phyloP scores from a whole-genome alignment of 1,140 invertebrate species.

The Drosophila kepulauana region DNA sequence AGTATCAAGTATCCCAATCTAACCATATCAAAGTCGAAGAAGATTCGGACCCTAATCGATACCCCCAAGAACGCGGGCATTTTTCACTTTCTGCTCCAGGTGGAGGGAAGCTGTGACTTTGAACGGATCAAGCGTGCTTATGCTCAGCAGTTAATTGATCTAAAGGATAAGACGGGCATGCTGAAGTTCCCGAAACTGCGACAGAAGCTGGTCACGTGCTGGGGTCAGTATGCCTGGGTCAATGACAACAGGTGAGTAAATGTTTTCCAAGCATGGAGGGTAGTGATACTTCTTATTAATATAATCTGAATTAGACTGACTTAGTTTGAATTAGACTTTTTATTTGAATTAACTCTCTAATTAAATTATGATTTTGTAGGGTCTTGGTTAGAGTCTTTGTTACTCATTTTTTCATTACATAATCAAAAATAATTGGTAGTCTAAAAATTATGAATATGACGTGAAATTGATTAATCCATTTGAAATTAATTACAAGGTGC shows the following conservation, averaged over 20 bases:
- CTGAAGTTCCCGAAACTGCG: conserved; percentile 87
- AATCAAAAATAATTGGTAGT: too few species aligned
- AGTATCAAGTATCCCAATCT: conserved; percentile 87
- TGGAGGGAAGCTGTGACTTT: conserved; percentile 86
- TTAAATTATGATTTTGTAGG: too few species aligned
- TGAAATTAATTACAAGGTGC: too few species aligned
- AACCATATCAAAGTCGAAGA: conserved; percentile 88
- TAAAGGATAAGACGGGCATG: conserved; percentile 86
- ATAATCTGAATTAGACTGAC: too few species aligned
- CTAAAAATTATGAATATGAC: too few species aligned
- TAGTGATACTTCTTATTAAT: too few species aligned
- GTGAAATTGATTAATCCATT: too few species aligned
- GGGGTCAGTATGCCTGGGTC: conserved; percentile 90
- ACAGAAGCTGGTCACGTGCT: conserved; percentile 87
- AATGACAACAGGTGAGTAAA: conserved; percentile 75
- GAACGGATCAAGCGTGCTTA: conserved; percentile 85
- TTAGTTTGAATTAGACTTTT: too few species aligned
- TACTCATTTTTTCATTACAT: too few species aligned
- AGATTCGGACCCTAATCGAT: conserved; percentile 88
- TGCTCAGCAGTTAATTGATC: conserved; percentile 86
- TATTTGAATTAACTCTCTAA: too few species aligned
- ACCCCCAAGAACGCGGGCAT: conserved; percentile 90
- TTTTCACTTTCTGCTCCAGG: conserved; percentile 88
- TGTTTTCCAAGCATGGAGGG: too few species aligned
- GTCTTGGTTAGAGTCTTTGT: too few species aligned